Base-by-base conservation (phyloP, 2,113 vertebrate species). In the Caloenas nicobarica region DNA sequence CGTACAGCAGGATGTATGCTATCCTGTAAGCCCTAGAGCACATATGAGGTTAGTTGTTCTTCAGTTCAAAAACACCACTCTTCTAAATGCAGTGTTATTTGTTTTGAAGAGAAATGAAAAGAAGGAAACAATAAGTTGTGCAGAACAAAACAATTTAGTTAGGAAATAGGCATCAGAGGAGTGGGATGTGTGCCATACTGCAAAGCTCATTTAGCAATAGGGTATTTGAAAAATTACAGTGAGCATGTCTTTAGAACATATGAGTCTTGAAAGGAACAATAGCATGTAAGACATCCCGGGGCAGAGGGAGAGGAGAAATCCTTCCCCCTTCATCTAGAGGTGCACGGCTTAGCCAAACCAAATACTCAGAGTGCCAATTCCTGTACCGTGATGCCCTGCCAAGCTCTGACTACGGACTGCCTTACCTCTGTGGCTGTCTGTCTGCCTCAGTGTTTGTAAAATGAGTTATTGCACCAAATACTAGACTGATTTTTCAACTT, bases 21-120 rank as follows among this genome's bases (percentile, higher is more conserved):
- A n/a, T 74, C 68, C 85, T 83, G 46, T 86, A 51, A 90, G 53
- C 42, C 89, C 84, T 79, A 57, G 87, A 91, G 78, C 78, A 95
- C 61, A 91, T 46, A 42, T 70, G 80, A 97, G 36, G 60, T 91
- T 97, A 94, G 91, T 91, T 97, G 81, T 15, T 89, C 95, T 88
- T 77, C 81, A 60, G 31, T 92, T 92, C 79, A 96, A 97, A 98
- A 97, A 96, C 90, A 91, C 54, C 56, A 83, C 48, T 96, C 95
- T 73, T 93, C 89, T 91, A 92, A 96, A 94, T 74, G 40, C 56
- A 82, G 36, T 74, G 76, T 69, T 97, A 69, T 95, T 96, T 97
- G 86, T 95, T 96, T 97, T 92, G 92, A 97, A 97, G 88, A 97
- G 33, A 97, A 96, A 91, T 12, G n/a, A 94, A 96, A 97, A 72